phyloP scores from a whole-genome alignment of 2,888 invertebrate species.

The Acleris cristana region DNA sequence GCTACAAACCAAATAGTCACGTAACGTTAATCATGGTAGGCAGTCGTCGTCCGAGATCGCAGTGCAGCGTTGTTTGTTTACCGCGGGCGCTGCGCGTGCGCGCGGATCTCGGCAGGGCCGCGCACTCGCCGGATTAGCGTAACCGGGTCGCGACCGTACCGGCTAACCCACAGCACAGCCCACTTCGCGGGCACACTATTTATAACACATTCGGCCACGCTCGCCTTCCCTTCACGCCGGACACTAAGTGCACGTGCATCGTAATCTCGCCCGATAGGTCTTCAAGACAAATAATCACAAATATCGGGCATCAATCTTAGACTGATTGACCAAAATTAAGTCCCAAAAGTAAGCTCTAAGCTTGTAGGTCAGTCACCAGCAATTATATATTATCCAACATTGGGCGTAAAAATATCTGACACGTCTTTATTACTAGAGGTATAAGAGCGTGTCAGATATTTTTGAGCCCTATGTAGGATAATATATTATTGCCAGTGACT shows the following conservation, averaged over 20 bases:
- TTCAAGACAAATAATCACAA: background rate
- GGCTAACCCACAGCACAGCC: slow-evolving; percentile 33
- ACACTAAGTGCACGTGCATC: background rate
- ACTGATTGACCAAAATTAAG: too few relatives aligned
- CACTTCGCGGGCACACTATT: slow-evolving; percentile 54
- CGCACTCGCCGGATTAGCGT: slow-evolving; percentile 57
- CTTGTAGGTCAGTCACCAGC: too few relatives aligned
- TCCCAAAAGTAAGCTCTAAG: too few relatives aligned
- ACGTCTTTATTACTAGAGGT: too few relatives aligned
- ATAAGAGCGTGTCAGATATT: too few relatives aligned
- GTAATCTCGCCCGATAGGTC: background rate
- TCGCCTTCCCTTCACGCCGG: slow-evolving; percentile 39
- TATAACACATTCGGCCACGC: slow-evolving; percentile 55
- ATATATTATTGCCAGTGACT: too few relatives aligned
- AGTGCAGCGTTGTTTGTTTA: slow-evolving; percentile 49
- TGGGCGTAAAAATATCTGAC: too few relatives aligned
- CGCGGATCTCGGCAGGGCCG: slow-evolving; percentile 53
- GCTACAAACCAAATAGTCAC: too few relatives aligned
- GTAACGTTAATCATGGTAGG: too few relatives aligned
- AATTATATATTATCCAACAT: too few relatives aligned
- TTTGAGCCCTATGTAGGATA: too few relatives aligned
- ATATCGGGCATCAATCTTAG: too few relatives aligned
- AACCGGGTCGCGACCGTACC: slow-evolving; percentile 61
- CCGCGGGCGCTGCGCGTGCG: slow-evolving; percentile 49
- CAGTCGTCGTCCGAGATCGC: slow-evolving; percentile 26